A percentile compares a stretch with the other conserved stretches of the same genome.
These are phyloP conservation scores for Leucophenga maculata DNA, from an alignment of 2,888 invertebrate species.

Conservation along the genomic window DNA sequence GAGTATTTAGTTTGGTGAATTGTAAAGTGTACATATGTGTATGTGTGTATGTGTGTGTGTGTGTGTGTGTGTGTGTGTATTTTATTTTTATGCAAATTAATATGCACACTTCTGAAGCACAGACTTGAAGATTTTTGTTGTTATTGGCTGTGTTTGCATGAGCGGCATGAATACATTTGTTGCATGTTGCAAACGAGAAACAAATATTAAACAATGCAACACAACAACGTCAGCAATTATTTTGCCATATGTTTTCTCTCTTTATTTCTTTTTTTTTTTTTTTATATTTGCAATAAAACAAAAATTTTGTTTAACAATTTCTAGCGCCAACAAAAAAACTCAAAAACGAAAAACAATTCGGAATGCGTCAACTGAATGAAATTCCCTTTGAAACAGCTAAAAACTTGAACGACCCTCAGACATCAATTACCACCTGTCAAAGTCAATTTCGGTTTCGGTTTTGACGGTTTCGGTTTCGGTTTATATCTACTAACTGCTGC, in stretches of 20 bases:
- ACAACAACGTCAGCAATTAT: background rate
- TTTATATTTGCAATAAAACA: background rate
- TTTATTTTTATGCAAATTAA: too few relatives aligned
- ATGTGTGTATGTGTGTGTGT: too few relatives aligned
- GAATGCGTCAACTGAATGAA: background rate
- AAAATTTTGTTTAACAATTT: background rate
- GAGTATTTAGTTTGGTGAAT: too few relatives aligned
- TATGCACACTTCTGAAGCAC: too few relatives aligned
- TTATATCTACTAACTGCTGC: background rate
- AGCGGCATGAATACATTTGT: too few relatives aligned
- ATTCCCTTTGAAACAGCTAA: background rate
- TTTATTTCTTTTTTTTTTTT: too few relatives aligned
- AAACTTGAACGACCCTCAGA: constrained; percentile 43
- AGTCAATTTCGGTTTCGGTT: constrained; percentile 31
- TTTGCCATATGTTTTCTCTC: background rate
- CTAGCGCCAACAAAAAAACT: background rate
- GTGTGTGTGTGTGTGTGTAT: too few relatives aligned
- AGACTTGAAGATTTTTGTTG: too few relatives aligned
- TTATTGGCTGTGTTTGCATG: too few relatives aligned
- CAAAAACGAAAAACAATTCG: background rate
- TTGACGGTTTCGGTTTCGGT: background rate
- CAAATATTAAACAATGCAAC: background rate
- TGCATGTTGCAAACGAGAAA: background rate
- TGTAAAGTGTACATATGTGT: too few relatives aligned
- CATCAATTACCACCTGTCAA: constrained; percentile 55